phyloP scores from a whole-genome alignment of 2,888 invertebrate genomes.

The Drosophila merina region DNA sequence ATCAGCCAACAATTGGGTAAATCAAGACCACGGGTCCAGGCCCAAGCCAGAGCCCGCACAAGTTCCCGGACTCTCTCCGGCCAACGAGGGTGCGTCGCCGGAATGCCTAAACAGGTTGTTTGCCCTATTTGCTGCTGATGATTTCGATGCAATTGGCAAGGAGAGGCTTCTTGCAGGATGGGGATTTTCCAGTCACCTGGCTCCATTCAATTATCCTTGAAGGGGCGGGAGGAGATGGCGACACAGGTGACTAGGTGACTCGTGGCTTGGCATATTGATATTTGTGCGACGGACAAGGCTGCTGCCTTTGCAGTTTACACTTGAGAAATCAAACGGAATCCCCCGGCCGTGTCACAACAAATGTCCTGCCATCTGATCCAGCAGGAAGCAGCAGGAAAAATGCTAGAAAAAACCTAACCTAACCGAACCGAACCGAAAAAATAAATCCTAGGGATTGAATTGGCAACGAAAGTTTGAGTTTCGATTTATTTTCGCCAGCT shows the following conservation, averaged over 20 bases:
- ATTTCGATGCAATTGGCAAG: constrained; percentile 40
- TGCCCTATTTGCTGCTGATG: constrained; percentile 35
- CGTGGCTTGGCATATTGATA: constrained; percentile 66
- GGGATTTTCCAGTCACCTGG: neutral
- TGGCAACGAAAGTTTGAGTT: constrained; percentile 60
- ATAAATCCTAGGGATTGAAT: constrained; percentile 12
- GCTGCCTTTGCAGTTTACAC: constrained; percentile 65
- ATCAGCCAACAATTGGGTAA: constrained; percentile 44
- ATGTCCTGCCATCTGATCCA: constrained; percentile 69
- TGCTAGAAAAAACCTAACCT: neutral
- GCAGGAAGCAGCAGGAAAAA: neutral
- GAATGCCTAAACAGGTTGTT: constrained; percentile 42
- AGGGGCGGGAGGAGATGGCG: neutral
- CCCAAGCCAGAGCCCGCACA: neutral
- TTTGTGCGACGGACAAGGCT: constrained; percentile 61
- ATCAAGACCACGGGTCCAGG: constrained; percentile 8
- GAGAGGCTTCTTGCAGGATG: constrained; percentile 31
- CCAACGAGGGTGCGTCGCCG: constrained; percentile 17
- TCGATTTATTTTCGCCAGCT: constrained; percentile 72
- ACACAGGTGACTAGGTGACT: constrained; percentile 27
- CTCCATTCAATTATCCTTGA: constrained; percentile 39
- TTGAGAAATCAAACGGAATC: constrained; percentile 75
- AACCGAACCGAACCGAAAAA: neutral
- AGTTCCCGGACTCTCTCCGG: constrained; percentile 6
- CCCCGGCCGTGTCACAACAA: constrained; percentile 56